Evolutionary conservation across 1,140 invertebrate genomes (phyloP).

Genomic region (Drosophila littoralis): DNA sequence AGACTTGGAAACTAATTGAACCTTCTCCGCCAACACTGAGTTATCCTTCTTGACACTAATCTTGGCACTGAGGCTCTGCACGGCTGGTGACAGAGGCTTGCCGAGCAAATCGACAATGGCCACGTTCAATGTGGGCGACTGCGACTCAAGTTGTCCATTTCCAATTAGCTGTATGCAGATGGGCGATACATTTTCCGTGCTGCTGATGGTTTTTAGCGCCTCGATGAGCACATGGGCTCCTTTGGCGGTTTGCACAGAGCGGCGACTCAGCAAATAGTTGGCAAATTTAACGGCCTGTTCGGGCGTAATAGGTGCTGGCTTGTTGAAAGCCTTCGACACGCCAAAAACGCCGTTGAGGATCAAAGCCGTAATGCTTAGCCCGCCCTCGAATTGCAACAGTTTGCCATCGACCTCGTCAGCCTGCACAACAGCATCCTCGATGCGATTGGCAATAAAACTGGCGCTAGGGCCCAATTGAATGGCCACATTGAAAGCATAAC

Average conservation of each 20-base stretch:
- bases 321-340: slow-evolving; percentile 89
- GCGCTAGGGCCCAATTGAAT: slow-evolving; percentile 87
- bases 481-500: slow-evolving; percentile 93
- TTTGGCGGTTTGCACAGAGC: slow-evolving; percentile 93
- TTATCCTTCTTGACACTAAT: slow-evolving; percentile 70
- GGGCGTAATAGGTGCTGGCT: slow-evolving; percentile 89
- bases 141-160: slow-evolving; percentile 89
- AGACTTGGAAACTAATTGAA: slow-evolving; percentile 67
- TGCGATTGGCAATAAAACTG: slow-evolving; percentile 90
- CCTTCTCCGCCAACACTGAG: slow-evolving; percentile 68
- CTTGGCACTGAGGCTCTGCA: slow-evolving; percentile 64
- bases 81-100: slow-evolving; percentile 86
- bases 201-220: slow-evolving; percentile 87
- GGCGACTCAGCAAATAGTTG: slow-evolving; percentile 95
- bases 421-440: slow-evolving; percentile 96
- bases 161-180: slow-evolving; percentile 92
- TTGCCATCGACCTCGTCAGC: slow-evolving; percentile 97
- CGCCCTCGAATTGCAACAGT: slow-evolving; percentile 96
- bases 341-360: slow-evolving; percentile 87
- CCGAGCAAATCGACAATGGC: slow-evolving; percentile 95
- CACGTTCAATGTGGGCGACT: slow-evolving; percentile 90
- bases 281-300: slow-evolving; percentile 95
- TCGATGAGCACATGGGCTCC: slow-evolving; percentile 92
- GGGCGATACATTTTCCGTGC: slow-evolving; percentile 85
- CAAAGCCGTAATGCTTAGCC: slow-evolving; percentile 87